Conservation (phyloP, 1,140 invertebrate genomes). For the Mercenaria mercenaria region DNA sequence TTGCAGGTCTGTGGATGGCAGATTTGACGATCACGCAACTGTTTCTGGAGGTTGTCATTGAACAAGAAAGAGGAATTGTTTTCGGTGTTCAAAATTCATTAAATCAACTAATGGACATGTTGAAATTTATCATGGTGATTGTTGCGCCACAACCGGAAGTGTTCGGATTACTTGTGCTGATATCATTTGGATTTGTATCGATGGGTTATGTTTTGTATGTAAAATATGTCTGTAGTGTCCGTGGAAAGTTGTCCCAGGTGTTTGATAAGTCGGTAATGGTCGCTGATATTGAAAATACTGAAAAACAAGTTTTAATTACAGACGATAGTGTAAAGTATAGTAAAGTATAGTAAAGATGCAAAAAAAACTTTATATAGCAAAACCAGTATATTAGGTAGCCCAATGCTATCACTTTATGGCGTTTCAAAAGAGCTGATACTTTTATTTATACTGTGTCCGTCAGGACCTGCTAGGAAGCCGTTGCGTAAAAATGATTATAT, state of each 20-base stretch:
- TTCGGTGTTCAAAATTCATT: slow-evolving; percentile 88
- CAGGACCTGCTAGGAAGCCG: too few relatives aligned
- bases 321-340: background rate
- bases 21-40: slow-evolving; percentile 89
- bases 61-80: slow-evolving; percentile 87
- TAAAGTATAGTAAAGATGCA: too few relatives aligned
- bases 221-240: slow-evolving; percentile 51
- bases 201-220: slow-evolving; percentile 67
- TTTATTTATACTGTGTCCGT: too few relatives aligned
- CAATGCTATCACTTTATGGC: too few relatives aligned
- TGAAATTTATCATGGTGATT: slow-evolving; percentile 85
- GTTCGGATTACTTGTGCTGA: slow-evolving; percentile 72
- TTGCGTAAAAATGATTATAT: too few relatives aligned
- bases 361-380: too few relatives aligned
- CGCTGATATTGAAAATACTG: background rate
- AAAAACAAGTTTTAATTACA: background rate
- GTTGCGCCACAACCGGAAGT: slow-evolving; percentile 70
- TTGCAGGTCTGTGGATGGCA: slow-evolving; percentile 87
- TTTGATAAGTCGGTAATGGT: background rate
- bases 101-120: slow-evolving; percentile 87
- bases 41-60: slow-evolving; percentile 88
- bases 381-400: too few relatives aligned
- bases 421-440: too few relatives aligned
- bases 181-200: slow-evolving; percentile 72
- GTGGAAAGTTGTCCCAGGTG: background rate